Percentiles rank a stretch among this genome's conserved stretches.
Conservation (phyloP, 1,140 invertebrate genomes). For the Pteromalus puparum region DNA sequence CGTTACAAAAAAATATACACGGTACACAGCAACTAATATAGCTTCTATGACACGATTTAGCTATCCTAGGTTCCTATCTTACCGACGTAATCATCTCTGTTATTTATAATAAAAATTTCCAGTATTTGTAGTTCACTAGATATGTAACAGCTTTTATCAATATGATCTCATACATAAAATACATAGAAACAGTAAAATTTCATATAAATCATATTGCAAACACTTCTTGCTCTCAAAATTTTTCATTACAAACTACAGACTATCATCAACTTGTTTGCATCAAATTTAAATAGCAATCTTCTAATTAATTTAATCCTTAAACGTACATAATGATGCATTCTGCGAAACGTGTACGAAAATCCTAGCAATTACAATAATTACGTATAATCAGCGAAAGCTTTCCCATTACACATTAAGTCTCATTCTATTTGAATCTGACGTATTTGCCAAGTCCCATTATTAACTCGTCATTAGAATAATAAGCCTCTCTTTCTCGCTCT, state of each 20-base stretch:
- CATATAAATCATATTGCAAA: no score
- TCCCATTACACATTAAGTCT: neutral
- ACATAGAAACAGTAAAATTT: no score
- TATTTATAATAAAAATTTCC: neutral
- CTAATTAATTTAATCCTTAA: neutral
- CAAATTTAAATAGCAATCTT: neutral
- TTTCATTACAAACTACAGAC: no score
- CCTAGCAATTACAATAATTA: slow-evolving; percentile 15
- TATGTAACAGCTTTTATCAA: no score
- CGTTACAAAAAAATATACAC: no score
- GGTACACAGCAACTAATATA: no score
- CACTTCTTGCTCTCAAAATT: no score
- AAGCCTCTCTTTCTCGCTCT: neutral
- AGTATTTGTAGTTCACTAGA: no score
- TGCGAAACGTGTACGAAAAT: neutral
- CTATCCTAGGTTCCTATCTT: neutral
- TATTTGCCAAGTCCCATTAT: neutral
- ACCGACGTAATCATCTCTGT: neutral
- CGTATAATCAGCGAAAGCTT: slow-evolving; percentile 24
- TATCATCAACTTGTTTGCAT: no score
- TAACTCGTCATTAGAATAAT: slow-evolving; percentile 1
- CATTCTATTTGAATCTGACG: no score
- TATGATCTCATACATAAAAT: no score
- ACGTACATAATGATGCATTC: neutral
- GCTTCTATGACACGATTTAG: no score